These are phyloP conservation scores for Kobus ellipsiprymnus DNA, from an alignment of 2,113 vertebrate genomes.

Conservation along the genomic window DNA sequence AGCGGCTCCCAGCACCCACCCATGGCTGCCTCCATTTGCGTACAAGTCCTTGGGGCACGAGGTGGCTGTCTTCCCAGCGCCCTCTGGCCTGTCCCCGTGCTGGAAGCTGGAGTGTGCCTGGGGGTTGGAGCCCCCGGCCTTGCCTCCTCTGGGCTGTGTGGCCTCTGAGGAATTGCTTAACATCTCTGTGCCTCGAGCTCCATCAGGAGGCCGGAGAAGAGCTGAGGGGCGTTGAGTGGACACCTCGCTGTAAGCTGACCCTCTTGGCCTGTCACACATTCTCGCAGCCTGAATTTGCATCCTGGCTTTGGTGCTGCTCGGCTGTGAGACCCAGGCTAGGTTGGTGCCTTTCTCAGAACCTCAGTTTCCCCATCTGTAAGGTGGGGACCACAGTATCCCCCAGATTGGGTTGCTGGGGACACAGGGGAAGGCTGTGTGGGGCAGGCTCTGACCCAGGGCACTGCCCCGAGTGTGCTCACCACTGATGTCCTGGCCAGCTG, in stretches of 20 bases:
- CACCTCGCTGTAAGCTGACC: neutral
- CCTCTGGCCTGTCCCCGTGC: neutral
- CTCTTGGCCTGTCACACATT: neutral
- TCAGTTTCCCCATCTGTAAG: neutral
- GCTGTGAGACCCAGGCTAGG: neutral
- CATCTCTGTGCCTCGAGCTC: neutral
- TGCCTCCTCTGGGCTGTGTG: neutral
- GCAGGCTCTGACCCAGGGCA: neutral
- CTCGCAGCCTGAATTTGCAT: neutral
- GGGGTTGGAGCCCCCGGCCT: neutral
- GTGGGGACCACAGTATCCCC: neutral
- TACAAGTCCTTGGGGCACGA: neutral
- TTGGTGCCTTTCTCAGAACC: neutral
- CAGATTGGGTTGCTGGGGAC: neutral
- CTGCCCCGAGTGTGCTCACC: accelerated
- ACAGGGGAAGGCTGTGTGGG: neutral
- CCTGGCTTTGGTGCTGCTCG: neutral
- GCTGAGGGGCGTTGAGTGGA: neutral
- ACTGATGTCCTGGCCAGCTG: accelerated
- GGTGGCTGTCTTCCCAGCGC: neutral
- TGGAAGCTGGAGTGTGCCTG: neutral
- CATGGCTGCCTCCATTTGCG: neutral
- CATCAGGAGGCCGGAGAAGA: neutral
- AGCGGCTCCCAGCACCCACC: neutral
- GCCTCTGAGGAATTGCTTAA: too few relatives aligned